phyloP scores from a whole-genome alignment of 2,888 invertebrate species.

The Lithodes maja region DNA sequence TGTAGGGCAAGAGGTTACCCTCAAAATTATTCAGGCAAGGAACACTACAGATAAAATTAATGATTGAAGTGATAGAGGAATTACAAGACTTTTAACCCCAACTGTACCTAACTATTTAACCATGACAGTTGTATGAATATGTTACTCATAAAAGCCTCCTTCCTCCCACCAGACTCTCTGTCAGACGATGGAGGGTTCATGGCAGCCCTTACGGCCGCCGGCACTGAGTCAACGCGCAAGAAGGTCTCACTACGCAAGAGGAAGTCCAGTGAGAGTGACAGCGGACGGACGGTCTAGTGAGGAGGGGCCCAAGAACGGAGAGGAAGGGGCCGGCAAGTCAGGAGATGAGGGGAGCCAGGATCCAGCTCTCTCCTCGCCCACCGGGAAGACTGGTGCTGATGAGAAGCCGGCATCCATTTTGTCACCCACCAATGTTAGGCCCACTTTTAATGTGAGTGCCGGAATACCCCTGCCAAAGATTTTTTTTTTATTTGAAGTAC shows the following conservation, averaged over 20 bases:
- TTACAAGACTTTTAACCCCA: not conserved
- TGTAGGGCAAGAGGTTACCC: no score
- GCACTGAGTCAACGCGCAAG: slow-evolving; percentile 29
- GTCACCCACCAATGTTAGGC: slow-evolving; percentile 49
- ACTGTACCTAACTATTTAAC: not conserved
- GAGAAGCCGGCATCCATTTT: slow-evolving; percentile 27
- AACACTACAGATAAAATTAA: no score
- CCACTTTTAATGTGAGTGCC: slow-evolving; percentile 45
- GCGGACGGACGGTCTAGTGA: not conserved
- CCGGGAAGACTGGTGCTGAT: not conserved
- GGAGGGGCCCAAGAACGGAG: slow-evolving; percentile 3
- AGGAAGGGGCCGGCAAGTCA: slow-evolving; percentile 10
- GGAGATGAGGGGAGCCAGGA: slow-evolving; percentile 14
- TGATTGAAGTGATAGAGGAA: no score
- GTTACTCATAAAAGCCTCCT: not conserved
- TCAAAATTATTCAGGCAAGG: no score
- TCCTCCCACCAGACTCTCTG: slow-evolving; percentile 43
- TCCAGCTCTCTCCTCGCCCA: slow-evolving; percentile 24
- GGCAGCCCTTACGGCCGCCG: slow-evolving; percentile 65
- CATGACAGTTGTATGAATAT: no score
- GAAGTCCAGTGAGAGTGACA: slow-evolving; percentile 40
- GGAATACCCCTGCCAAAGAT: no score
- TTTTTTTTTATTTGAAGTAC: no score
- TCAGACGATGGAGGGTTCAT: slow-evolving; percentile 70
- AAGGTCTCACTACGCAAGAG: slow-evolving; percentile 31